Evolutionary conservation across 2,113 vertebrate species (phyloP), one percentile per base, ranked within the genome.

Genomic region (Laticauda colubrina): DNA sequence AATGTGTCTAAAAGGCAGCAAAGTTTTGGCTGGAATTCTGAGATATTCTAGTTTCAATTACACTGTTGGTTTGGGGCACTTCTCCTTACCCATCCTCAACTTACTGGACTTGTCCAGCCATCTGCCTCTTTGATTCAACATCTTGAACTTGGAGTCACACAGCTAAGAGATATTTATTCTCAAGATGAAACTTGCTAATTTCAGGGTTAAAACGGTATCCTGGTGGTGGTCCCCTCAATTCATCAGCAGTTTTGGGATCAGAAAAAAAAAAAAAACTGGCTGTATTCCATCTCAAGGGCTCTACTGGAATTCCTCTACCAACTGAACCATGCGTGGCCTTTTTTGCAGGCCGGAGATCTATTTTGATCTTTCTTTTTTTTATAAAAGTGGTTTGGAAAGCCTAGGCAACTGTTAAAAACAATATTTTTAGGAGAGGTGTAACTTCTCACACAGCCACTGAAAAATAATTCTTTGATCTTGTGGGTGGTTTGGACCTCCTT

Each of bases 341-440:
- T 29, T 91, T 94, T 14, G 9, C 94, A 61, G 75, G 85, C 14
- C 1, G 53, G 5, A 95, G 26, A 88, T 55, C 39, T 89, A 21
- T 91, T 89, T 85, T 89, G 51, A 93, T 29, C 48, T 20, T 29
- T 8, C 64, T 92, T 59, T 57, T 12, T 53, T 0, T 53, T 95
- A 94, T 94, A 89, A 92, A 92, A 86, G 9, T 8, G 0, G 26
- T 89, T 90, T 94, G 53, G 81, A 89, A 85, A 23, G 48, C 75
- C 45, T 90, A 75, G 90, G 61, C 45, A 91, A 93, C 89, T 53
- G 54, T 24, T 51, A 29, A 34, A 93, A 34, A 87, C 3, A 23
- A 7, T n/a, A 53, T 18, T 55, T 59, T 20, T 87, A 29, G 51
- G 59, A 89, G 39, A 29, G 55, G 55, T 59, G 43, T 23, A 86